phyloP scores from a whole-genome alignment of 1,140 invertebrate species.

The Ooceraea biroi region DNA sequence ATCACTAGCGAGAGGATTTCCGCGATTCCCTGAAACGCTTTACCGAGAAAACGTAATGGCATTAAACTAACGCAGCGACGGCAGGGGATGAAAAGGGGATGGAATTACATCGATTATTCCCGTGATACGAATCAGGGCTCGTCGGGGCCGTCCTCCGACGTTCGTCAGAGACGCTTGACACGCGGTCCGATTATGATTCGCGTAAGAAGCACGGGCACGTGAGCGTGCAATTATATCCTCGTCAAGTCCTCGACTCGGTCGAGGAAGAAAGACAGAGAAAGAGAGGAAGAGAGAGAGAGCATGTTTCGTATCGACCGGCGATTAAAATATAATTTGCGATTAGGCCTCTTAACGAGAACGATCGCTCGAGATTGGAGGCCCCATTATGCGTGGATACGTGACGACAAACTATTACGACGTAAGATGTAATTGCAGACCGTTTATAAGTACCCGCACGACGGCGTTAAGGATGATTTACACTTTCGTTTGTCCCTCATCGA shows the following conservation, averaged over 20 bases:
- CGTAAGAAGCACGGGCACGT: conserved; percentile 69
- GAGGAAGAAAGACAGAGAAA: no score
- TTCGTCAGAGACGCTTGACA: conserved; percentile 49
- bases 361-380: conserved; percentile 75
- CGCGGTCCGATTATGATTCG: conserved; percentile 46
- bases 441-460: conserved; percentile 61
- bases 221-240: conserved; percentile 77
- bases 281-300: neutral
- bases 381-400: conserved; percentile 75
- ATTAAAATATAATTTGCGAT: conserved; percentile 82
- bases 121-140: conserved; percentile 43
- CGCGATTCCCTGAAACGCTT: conserved; percentile 31
- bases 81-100: neutral
- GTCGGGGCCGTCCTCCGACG: conserved; percentile 9
- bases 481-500: conserved; percentile 15
- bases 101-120: conserved; percentile 57
- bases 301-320: conserved; percentile 70
- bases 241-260: conserved; percentile 63
- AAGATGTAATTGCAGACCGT: conserved; percentile 77
- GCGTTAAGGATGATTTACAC: conserved; percentile 58
- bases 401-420: conserved; percentile 78
- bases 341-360: conserved; percentile 78
- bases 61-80: conserved; percentile 31
- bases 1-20: conserved; percentile 20
- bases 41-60: conserved; percentile 33